Evolutionary conservation across 2,888 invertebrate species (phyloP).

Genomic region (Perizoma flavofasciatum): DNA sequence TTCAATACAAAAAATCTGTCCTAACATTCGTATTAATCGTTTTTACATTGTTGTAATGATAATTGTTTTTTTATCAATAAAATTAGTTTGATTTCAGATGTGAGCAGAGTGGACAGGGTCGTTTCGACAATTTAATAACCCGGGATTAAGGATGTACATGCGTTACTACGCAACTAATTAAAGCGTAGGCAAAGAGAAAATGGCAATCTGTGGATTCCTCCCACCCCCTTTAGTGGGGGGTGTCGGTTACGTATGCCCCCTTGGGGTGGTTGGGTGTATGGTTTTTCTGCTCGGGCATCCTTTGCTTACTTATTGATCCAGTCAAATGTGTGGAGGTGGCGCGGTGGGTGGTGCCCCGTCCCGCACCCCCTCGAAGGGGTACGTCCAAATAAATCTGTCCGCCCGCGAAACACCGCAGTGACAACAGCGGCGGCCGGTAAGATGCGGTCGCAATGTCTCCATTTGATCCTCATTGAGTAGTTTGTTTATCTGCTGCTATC

Average conservation of each 20-base stretch:
- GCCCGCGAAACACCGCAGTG: slow-evolving; percentile 84
- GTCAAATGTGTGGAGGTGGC: slow-evolving; percentile 85
- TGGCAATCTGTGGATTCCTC: slow-evolving; percentile 83
- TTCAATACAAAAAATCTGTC: not conserved
- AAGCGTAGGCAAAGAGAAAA: slow-evolving; percentile 85
- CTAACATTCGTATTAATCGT: too few relatives aligned
- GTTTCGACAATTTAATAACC: slow-evolving; percentile 69
- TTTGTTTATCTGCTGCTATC: slow-evolving; percentile 34
- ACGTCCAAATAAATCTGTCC: slow-evolving; percentile 85
- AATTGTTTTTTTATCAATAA: not conserved
- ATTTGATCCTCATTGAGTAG: slow-evolving; percentile 39
- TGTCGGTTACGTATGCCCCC: slow-evolving; percentile 84
- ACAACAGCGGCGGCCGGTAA: slow-evolving; percentile 81
- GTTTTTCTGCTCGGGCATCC: slow-evolving; percentile 85
- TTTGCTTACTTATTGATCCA: slow-evolving; percentile 86
- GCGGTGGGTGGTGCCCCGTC: slow-evolving; percentile 79
- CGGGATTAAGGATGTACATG: slow-evolving; percentile 79
- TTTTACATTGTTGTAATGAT: not conserved
- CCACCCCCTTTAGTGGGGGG: slow-evolving; percentile 82
- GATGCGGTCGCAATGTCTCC: slow-evolving; percentile 81
- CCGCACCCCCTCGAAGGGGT: slow-evolving; percentile 73
- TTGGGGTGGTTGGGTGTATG: slow-evolving; percentile 83
- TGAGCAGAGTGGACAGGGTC: slow-evolving; percentile 24
- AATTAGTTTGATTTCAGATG: slow-evolving; percentile 3
- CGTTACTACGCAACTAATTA: slow-evolving; percentile 84